Base-by-base conservation (phyloP, 1,140 invertebrate genomes). In the Melitaea cinxia region DNA sequence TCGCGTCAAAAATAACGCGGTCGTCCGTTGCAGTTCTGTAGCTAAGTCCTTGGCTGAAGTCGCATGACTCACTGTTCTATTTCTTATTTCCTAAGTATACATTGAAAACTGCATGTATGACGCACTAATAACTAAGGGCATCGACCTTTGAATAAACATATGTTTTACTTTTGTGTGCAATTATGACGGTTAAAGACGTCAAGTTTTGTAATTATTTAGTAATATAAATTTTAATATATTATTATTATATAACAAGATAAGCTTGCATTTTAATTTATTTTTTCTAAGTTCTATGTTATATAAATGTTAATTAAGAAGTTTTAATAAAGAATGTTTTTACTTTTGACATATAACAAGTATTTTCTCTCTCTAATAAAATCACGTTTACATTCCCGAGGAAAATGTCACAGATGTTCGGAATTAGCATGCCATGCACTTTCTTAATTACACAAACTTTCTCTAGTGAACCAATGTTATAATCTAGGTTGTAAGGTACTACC, bases 71-170 rank as follows among this genome's bases (percentile, higher is more conserved):
- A 88, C 69, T 68, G 68, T 75, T 82, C 83, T 88, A 88, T 88
- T 86, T 88, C 80, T 85, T 84, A 88, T 82, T 88, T 82, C 76
- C 85, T 86, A 84, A 88, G 82, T 84, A 88, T 88, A 86, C 73
- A 83, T 85, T 74, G 75, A 86, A 86, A 88, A 88, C 80, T 88
- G 83, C 83, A 88, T 67, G 64, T 70, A 82, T 87, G 83, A 85
- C 80, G 81, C 83, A 83, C 68, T 66, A 60, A 76, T 71, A 77
- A 55, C 42, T 65, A 28, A 72, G 85, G 73, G 66, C 80, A 63
- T 75, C 75, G 83, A 85, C 77, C 84, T 50, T 64, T 59, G 82
- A 77, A 83, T 81, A 65, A 65, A 59, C 63, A 58, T 49, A 33
- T 49, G 56, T 58, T 35, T 58, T 49, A 37, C 56, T 58, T 58